Evolutionary conservation across 2,888 invertebrate species (phyloP).

Genomic region (Argynnis bischoffii): DNA sequence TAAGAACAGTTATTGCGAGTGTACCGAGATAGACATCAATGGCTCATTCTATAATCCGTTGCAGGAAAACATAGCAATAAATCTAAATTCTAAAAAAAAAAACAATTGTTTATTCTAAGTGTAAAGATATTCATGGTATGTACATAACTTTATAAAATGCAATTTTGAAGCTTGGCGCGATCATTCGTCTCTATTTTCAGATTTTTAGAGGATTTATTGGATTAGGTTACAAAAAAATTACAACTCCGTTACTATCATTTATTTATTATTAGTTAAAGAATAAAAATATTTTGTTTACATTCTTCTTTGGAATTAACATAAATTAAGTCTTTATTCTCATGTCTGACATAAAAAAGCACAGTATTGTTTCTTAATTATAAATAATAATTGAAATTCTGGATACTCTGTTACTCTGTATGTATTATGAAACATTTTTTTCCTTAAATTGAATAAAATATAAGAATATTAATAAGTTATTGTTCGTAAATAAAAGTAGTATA

Average conservation of each 20-base stretch:
- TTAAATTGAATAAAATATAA: too few species aligned
- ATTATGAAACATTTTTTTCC: neutral
- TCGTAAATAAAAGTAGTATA: too few species aligned
- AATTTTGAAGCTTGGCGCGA: neutral
- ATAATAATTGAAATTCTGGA: neutral
- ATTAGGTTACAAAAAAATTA: neutral
- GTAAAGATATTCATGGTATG: neutral
- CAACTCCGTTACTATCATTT: slow-evolving; percentile 4
- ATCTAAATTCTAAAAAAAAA: neutral
- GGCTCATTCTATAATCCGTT: neutral
- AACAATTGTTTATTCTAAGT: neutral
- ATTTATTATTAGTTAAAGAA: too few species aligned
- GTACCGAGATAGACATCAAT: too few species aligned
- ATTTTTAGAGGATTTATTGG: slow-evolving; percentile 1
- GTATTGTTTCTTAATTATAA: neutral
- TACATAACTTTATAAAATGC: neutral
- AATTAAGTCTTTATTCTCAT: slow-evolving; percentile 3
- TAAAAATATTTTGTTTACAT: too few species aligned
- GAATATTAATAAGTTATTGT: too few species aligned
- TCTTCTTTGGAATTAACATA: neutral
- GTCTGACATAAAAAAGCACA: neutral
- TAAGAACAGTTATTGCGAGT: too few species aligned
- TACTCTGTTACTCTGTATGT: neutral
- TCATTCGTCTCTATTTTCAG: neutral
- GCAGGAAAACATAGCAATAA: neutral